A percentile compares a stretch with the other conserved stretches of the same genome.
Conservation (phyloP, 1,140 invertebrate species). For the Aphelenchoides avenae region DNA sequence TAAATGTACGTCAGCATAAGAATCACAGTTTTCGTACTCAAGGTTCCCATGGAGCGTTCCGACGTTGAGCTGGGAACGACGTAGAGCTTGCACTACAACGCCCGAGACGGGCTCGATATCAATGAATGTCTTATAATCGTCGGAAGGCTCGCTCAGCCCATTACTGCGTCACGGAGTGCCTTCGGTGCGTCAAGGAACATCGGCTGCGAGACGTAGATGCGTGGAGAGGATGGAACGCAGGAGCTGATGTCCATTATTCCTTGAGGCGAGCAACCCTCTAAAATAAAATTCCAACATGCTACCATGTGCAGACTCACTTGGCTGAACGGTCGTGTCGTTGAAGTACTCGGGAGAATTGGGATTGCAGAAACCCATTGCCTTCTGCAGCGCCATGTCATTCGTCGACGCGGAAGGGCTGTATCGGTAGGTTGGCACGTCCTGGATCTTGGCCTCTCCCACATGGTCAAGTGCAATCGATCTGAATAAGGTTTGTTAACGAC, state of each 20-base stretch:
- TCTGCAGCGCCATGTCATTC: conserved; percentile 36
- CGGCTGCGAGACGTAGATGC: conserved; percentile 51
- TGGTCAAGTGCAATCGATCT: conserved; percentile 51
- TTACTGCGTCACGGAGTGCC: conserved; percentile 30
- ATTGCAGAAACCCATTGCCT: conserved; percentile 51
- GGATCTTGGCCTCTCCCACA: conserved; percentile 1
- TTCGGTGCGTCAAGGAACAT: conserved; percentile 48
- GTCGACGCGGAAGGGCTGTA: conserved; percentile 36
- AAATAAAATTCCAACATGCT: neutral
- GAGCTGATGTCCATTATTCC: conserved; percentile 50
- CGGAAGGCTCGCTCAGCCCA: conserved; percentile 26
- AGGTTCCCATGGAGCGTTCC: conserved; percentile 50
- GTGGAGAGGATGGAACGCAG: conserved; percentile 47
- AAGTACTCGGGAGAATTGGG: conserved; percentile 45
- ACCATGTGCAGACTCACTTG: conserved; percentile 11
- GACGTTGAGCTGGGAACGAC: conserved; percentile 53
- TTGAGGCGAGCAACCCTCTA: conserved; percentile 44
- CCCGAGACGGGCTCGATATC: conserved; percentile 53
- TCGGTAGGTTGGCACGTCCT: conserved; percentile 38
- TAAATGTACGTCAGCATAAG: neutral
- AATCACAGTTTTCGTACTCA: conserved; percentile 31
- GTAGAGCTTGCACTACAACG: conserved; percentile 43
- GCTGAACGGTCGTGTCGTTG: conserved; percentile 44
- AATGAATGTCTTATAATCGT: conserved; percentile 47
- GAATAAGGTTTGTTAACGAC: conserved; percentile 9